phyloP scores from a whole-genome alignment of 35 echinoderm and acorn worm genomes.

The Lytechinus pictus region DNA sequence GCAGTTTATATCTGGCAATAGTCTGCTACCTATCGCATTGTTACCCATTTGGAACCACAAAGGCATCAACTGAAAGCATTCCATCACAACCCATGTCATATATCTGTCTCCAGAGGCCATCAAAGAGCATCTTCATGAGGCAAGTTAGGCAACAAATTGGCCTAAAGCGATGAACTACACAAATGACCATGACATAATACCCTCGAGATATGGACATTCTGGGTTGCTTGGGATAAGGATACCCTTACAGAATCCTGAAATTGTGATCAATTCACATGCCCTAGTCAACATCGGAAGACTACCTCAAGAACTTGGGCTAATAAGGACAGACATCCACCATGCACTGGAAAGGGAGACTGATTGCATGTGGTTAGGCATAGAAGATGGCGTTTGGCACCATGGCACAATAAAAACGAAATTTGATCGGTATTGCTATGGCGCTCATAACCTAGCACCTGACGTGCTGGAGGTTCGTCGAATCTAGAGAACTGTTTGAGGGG shows the following conservation, averaged over 20 bases:
- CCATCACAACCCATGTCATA: too few species aligned
- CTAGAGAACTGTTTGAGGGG: too few species aligned
- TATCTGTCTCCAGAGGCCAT: background rate
- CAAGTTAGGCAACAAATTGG: background rate
- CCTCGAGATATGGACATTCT: background rate
- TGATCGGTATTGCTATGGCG: background rate
- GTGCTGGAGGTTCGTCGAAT: background rate
- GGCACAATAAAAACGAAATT: slow-evolving; percentile 13
- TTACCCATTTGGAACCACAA: too few species aligned
- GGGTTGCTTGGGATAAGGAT: background rate
- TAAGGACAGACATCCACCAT: background rate
- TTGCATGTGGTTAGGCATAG: background rate
- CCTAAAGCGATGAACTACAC: background rate
- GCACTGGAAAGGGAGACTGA: background rate
- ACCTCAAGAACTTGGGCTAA: background rate
- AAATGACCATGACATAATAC: too few species aligned
- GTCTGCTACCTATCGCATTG: too few species aligned
- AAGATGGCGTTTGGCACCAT: slow-evolving; percentile 1
- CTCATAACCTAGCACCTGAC: slow-evolving; percentile 8
- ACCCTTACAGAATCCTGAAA: background rate
- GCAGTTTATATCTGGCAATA: too few species aligned
- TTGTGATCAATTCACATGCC: background rate
- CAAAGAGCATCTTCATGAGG: background rate
- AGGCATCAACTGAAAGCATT: too few species aligned
- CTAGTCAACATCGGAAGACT: background rate